Conservation (phyloP, 2,888 invertebrate species). For the Lepidocyrtinus sp. region DNA sequence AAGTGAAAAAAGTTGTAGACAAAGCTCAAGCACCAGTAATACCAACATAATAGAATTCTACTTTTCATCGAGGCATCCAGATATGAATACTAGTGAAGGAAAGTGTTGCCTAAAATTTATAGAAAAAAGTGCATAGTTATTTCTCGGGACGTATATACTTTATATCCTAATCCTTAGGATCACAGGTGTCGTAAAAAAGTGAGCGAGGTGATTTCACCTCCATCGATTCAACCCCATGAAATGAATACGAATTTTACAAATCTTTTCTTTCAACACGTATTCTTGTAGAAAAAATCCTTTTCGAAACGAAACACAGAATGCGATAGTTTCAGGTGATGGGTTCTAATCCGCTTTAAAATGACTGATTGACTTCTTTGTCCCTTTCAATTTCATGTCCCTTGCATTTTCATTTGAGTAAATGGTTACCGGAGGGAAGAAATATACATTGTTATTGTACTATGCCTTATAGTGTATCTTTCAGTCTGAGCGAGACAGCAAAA, state of each 20-base stretch:
- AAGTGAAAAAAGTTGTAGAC: conserved; percentile 31
- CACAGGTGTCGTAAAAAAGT: conserved; percentile 56
- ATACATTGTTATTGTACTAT: too few species aligned
- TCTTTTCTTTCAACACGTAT: background rate
- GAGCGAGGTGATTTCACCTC: conserved; percentile 44
- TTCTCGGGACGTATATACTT: too few species aligned
- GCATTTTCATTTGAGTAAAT: too few species aligned
- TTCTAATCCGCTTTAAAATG: conserved; percentile 36
- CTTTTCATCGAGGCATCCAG: background rate
- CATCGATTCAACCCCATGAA: conserved; percentile 26
- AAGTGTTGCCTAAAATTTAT: background rate
- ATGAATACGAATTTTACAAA: background rate
- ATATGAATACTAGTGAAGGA: background rate
- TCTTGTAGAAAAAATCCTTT: background rate
- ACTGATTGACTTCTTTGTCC: conserved; percentile 65
- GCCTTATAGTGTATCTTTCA: too few species aligned
- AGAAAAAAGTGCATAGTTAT: background rate
- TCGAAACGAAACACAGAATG: background rate
- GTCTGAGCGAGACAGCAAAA: too few species aligned
- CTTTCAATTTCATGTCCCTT: conserved; percentile 25
- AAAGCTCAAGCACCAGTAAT: conserved; percentile 31
- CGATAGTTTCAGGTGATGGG: background rate
- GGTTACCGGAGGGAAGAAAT: too few species aligned
- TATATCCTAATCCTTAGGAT: conserved; percentile 54
- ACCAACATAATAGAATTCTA: background rate